phyloP scores from a whole-genome alignment of 2,113 vertebrate genomes.

The Panthera tigris region DNA sequence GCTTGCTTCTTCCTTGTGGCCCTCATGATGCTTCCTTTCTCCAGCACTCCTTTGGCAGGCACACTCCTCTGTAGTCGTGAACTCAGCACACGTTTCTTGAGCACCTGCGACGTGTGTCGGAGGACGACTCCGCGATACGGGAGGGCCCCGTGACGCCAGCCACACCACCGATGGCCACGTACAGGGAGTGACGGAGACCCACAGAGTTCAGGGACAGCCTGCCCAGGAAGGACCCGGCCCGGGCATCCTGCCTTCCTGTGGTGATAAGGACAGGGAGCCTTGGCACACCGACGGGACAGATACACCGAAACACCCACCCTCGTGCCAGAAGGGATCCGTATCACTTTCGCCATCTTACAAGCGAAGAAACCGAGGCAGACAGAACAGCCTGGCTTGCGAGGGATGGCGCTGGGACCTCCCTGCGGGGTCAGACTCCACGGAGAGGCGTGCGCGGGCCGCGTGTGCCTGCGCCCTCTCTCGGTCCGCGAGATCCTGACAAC shows the following conservation, averaged over 20 bases:
- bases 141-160: neutral
- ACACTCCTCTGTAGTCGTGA: fast-evolving
- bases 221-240: neutral
- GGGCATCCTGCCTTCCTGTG: neutral
- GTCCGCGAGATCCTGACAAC: neutral
- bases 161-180: neutral
- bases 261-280: neutral
- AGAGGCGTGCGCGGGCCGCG: fast-evolving
- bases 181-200: neutral
- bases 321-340: too few species aligned
- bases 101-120: neutral
- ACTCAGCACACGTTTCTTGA: neutral
- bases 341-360: neutral
- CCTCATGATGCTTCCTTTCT: fast-evolving
- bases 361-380: neutral
- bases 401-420: fast-evolving
- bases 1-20: neutral
- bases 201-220: neutral
- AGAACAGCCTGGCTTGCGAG: fast-evolving
- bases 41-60: neutral
- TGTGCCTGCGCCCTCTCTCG: neutral
- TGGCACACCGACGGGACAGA: neutral
- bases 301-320: neutral
- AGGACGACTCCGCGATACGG: neutral
- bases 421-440: neutral